phyloP scores from a whole-genome alignment of 2,888 invertebrate species.

The Cheilosia grossa region DNA sequence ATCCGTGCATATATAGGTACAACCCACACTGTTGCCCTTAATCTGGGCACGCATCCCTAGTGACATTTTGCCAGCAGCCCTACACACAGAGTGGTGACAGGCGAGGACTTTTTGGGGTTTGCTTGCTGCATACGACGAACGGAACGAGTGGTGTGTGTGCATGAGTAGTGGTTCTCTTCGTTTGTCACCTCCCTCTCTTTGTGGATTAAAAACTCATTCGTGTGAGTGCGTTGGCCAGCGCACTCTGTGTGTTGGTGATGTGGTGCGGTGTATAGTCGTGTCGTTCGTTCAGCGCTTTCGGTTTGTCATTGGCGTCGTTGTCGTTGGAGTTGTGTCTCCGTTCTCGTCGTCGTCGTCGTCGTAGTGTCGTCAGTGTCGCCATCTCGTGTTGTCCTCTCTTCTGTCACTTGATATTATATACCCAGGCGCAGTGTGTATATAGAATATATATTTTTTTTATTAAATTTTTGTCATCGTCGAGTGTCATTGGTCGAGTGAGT shows the following conservation, averaged over 20 bases:
- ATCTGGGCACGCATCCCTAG: constrained; percentile 64
- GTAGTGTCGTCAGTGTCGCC: constrained; percentile 62
- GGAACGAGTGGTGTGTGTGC: constrained; percentile 21
- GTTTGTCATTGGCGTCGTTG: constrained; percentile 72
- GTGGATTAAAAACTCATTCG: constrained; percentile 49
- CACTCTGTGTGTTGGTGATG: constrained; percentile 45
- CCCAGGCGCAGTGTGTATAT: constrained; percentile 54
- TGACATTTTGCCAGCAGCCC: constrained; percentile 68
- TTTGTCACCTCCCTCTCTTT: constrained; percentile 70
- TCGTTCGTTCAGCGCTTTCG: constrained; percentile 72
- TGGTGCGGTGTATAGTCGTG: constrained; percentile 72
- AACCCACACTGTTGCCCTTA: constrained; percentile 7
- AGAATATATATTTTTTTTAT: constrained; percentile 62
- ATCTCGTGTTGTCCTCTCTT: constrained; percentile 73
- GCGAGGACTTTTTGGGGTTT: constrained; percentile 42
- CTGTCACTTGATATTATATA: constrained; percentile 69
- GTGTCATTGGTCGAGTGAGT: constrained; percentile 81
- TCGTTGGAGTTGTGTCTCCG: constrained; percentile 60
- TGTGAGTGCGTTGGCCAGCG: constrained; percentile 62
- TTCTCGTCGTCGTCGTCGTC: constrained; percentile 48
- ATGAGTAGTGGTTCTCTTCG: constrained; percentile 58
- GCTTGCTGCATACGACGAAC: constrained; percentile 27
- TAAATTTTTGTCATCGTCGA: constrained; percentile 82
- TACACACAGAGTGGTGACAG: constrained; percentile 49
- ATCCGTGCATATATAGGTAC: constrained; percentile 20